A percentile compares a stretch with the other conserved stretches of the same genome.
Conservation (phyloP, 2,113 vertebrate species). For the Melanerpes aurifrons region DNA sequence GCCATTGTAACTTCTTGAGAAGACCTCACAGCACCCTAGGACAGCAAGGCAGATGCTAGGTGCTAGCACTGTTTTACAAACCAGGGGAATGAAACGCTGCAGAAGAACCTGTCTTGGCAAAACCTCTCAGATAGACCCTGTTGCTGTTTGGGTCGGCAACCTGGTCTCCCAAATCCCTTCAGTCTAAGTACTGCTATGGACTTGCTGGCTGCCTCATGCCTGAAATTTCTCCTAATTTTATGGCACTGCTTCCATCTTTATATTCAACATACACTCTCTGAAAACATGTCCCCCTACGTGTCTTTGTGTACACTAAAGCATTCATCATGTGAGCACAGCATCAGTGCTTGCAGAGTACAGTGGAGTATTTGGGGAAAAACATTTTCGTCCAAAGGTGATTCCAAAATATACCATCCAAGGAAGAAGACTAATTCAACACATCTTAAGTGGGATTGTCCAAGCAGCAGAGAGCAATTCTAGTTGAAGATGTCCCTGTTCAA, state of each 20-base stretch:
- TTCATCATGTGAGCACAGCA: background rate
- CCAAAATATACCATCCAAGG: background rate
- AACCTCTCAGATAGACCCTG: background rate
- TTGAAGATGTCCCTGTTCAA: background rate
- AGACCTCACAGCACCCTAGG: background rate
- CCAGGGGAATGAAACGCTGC: accelerated
- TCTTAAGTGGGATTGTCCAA: background rate
- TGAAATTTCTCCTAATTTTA: background rate
- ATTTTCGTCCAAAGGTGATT: constrained; percentile 34
- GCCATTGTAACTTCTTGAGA: background rate
- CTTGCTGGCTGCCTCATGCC: background rate
- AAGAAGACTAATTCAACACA: constrained; percentile 21
- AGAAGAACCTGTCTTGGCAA: background rate
- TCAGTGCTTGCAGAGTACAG: constrained; percentile 6
- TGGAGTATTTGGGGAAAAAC: constrained; percentile 18
- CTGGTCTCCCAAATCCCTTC: background rate
- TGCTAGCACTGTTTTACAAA: background rate
- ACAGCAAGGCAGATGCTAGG: background rate
- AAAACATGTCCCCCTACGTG: background rate
- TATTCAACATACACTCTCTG: accelerated
- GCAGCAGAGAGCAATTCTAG: background rate
- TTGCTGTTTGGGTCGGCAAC: background rate
- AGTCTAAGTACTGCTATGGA: background rate
- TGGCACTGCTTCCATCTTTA: background rate
- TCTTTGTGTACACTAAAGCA: background rate